A percentile compares a stretch with the other conserved stretches of the same genome.
phyloP scores from a whole-genome alignment of 2,797 vertebrate species.

The Sylvilagus floridanus region DNA sequence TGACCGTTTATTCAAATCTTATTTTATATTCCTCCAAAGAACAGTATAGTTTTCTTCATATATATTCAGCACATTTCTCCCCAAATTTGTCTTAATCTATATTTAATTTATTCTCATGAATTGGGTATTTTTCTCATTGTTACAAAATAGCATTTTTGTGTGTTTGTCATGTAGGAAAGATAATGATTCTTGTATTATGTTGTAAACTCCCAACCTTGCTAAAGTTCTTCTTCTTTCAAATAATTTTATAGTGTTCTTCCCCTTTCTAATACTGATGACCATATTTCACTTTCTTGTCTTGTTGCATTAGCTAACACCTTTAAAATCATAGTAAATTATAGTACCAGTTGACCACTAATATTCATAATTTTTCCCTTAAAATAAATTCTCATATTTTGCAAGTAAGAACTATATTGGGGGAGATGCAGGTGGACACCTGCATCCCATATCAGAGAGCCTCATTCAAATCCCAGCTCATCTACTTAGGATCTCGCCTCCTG shows the following conservation, averaged over 20 bases:
- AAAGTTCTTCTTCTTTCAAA: not conserved
- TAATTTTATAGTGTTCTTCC: not conserved
- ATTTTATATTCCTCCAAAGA: not conserved
- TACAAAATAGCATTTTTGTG: not conserved
- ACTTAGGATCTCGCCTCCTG: too few species aligned
- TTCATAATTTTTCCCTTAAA: not conserved
- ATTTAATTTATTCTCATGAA: conserved; percentile 18
- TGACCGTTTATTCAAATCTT: not conserved
- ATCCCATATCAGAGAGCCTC: too few species aligned
- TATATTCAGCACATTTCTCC: not conserved
- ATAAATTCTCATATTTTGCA: not conserved
- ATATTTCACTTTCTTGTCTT: conserved; percentile 17
- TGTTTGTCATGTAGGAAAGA: conserved; percentile 7
- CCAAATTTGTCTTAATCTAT: not conserved
- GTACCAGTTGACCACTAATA: not conserved
- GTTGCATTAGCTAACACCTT: not conserved
- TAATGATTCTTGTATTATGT: conserved; percentile 30
- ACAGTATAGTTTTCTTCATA: not conserved
- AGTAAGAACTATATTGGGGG: not conserved
- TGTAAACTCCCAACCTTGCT: conserved; percentile 13
- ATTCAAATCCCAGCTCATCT: too few species aligned
- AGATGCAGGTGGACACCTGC: too few species aligned
- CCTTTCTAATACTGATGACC: conserved; percentile 19
- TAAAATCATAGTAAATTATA: not conserved
- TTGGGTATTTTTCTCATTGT: not conserved